phyloP scores from a whole-genome alignment of 2,113 vertebrate species.

The Mus spicilegus region DNA sequence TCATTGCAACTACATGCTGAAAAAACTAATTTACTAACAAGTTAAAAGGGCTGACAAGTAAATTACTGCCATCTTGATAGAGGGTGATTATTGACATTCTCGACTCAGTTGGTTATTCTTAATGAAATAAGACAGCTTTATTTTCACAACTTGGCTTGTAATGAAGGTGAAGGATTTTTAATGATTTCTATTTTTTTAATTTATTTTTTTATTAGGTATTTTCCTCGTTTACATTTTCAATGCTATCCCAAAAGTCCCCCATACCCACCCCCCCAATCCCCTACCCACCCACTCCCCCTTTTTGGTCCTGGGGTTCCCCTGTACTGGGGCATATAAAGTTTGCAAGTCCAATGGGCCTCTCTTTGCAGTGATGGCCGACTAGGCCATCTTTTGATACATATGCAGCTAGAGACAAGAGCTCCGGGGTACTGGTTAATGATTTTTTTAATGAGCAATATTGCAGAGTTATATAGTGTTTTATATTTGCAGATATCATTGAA shows the following conservation, averaged over 20 bases:
- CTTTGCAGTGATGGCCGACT: too few relatives aligned
- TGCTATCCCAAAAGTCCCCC: too few relatives aligned
- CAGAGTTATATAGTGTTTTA: slow-evolving; percentile 23
- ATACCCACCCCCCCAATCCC: too few relatives aligned
- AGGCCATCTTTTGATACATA: too few relatives aligned
- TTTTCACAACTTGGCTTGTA: slow-evolving; percentile 68
- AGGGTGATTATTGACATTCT: slow-evolving; percentile 67
- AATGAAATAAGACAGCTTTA: slow-evolving; percentile 71
- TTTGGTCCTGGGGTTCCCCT: too few relatives aligned
- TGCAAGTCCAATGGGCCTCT: too few relatives aligned
- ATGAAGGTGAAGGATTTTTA: slow-evolving; percentile 60
- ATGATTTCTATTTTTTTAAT: background rate
- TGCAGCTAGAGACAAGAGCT: too few relatives aligned
- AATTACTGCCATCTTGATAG: slow-evolving; percentile 65
- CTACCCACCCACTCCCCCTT: too few relatives aligned
- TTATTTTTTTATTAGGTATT: too few relatives aligned
- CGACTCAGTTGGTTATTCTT: slow-evolving; percentile 56
- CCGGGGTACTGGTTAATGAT: too few relatives aligned
- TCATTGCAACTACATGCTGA: slow-evolving; percentile 52
- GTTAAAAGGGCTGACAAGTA: slow-evolving; percentile 45
- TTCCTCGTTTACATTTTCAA: too few relatives aligned
- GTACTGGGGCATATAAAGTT: too few relatives aligned
- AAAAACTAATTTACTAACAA: slow-evolving; percentile 65
- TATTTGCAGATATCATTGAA: slow-evolving; percentile 44
- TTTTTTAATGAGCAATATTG: slow-evolving; percentile 59